Percentiles rank a stretch among this genome's conserved stretches.
Evolutionary conservation across 2,888 invertebrate genomes (phyloP).

Genomic region (Allygus modestus): DNA sequence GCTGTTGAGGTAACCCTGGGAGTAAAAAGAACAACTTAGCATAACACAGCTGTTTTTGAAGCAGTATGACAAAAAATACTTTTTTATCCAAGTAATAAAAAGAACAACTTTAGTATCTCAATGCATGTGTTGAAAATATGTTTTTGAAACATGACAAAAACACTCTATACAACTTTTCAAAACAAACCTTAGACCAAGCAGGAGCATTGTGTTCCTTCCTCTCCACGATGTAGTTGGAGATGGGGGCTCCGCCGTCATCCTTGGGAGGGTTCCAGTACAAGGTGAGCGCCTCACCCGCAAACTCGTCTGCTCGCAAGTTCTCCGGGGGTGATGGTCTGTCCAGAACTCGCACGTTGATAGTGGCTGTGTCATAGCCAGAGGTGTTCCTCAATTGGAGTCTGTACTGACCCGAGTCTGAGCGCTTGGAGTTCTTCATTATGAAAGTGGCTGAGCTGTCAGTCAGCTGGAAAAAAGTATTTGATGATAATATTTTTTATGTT

Average conservation of each 20-base stretch:
- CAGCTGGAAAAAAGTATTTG: constrained; percentile 76
- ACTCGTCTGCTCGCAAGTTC: constrained; percentile 95
- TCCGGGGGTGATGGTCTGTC: constrained; percentile 95
- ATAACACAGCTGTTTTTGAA: too few relatives aligned
- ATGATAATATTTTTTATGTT: constrained; percentile 5
- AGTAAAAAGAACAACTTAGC: too few relatives aligned
- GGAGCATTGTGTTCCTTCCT: constrained; percentile 91
- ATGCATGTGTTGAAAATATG: too few relatives aligned
- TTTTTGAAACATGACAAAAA: too few relatives aligned
- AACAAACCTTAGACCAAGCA: constrained; percentile 85
- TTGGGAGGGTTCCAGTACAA: constrained; percentile 98
- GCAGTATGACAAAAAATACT: too few relatives aligned
- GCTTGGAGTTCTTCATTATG: constrained; percentile 94
- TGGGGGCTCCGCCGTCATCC: constrained; percentile 96
- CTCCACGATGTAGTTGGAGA: constrained; percentile 98
- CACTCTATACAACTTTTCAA: too few relatives aligned
- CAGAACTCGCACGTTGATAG: constrained; percentile 95
- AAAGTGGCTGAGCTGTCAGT: constrained; percentile 94
- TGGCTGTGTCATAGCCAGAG: constrained; percentile 96
- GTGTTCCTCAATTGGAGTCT: constrained; percentile 95
- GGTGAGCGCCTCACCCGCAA: constrained; percentile 96
- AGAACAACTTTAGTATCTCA: too few relatives aligned
- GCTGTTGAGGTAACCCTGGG: too few relatives aligned
- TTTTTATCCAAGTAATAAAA: too few relatives aligned
- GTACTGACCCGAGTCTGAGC: constrained; percentile 94